Percentiles rank a stretch among this genome's conserved stretches.
These are phyloP conservation scores for Caenorhabditis inopinata DNA, from an alignment of 1,140 invertebrate genomes.

Conservation along the genomic window DNA sequence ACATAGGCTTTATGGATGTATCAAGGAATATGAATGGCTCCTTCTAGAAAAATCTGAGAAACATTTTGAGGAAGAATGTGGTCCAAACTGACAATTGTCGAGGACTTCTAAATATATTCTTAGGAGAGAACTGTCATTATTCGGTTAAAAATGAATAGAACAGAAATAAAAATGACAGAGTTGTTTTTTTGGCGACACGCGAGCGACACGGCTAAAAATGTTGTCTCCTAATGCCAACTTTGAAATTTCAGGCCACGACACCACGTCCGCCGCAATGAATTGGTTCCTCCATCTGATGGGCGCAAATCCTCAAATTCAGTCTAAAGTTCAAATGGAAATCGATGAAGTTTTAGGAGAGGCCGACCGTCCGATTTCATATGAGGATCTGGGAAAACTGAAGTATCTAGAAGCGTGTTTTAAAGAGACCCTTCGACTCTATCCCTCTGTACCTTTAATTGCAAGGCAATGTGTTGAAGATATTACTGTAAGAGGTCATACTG, in stretches of 20 bases:
- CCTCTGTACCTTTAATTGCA: slow-evolving; percentile 74
- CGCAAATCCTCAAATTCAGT: slow-evolving; percentile 71
- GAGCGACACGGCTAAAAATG: neutral
- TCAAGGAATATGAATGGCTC: too few relatives aligned
- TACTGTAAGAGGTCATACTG: slow-evolving; percentile 69
- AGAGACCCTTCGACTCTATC: slow-evolving; percentile 75
- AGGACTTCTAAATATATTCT: too few relatives aligned
- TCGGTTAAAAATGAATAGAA: too few relatives aligned
- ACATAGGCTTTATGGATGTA: too few relatives aligned
- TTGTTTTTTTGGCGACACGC: neutral
- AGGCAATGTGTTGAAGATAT: slow-evolving; percentile 76
- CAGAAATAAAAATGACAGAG: too few relatives aligned
- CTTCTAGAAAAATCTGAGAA: too few relatives aligned
- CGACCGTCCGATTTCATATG: slow-evolving; percentile 75
- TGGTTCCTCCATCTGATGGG: slow-evolving; percentile 70
- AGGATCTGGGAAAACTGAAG: slow-evolving; percentile 80
- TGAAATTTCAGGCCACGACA: slow-evolving; percentile 1
- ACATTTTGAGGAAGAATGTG: too few relatives aligned
- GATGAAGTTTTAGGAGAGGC: slow-evolving; percentile 79
- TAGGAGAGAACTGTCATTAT: too few relatives aligned
- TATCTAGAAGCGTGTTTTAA: slow-evolving; percentile 80
- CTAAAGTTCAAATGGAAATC: slow-evolving; percentile 78
- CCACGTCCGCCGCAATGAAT: slow-evolving; percentile 71
- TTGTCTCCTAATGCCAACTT: slow-evolving; percentile 4
- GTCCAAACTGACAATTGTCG: too few relatives aligned